Percentiles rank a stretch among this genome's conserved stretches.
These are phyloP conservation scores for Chlorops oryzae DNA, from an alignment of 1,140 invertebrate genomes.

Conservation along the genomic window DNA sequence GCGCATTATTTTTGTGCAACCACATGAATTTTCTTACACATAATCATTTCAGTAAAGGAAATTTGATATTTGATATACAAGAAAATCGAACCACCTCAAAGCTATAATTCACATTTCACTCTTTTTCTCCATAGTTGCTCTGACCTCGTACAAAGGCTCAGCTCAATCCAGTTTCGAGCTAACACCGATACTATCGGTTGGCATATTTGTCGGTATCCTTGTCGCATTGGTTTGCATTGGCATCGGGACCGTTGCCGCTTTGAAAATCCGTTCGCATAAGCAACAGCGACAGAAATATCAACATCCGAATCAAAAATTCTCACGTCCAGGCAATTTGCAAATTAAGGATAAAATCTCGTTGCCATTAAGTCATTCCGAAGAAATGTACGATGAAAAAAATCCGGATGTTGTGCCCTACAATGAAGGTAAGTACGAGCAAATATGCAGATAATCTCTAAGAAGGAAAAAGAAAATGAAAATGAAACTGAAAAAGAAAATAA, in stretches of 20 bases:
- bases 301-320: slow-evolving; percentile 47
- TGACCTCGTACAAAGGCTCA: slow-evolving; percentile 52
- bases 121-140: slow-evolving; percentile 26
- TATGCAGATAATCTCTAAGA: no score
- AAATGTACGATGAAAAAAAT: slow-evolving; percentile 74
- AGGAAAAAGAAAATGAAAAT: no score
- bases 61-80: no score
- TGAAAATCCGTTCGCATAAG: slow-evolving; percentile 58
- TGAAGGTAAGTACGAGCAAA: slow-evolving; percentile 66
- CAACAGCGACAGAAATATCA: slow-evolving; percentile 47
- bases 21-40: no score
- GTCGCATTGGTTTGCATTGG: slow-evolving; percentile 63
- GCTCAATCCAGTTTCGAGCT: slow-evolving; percentile 59
- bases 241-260: slow-evolving; percentile 62
- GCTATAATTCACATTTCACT: no score
- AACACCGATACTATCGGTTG: slow-evolving; percentile 62
- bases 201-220: slow-evolving; percentile 65
- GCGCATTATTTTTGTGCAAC: no score
- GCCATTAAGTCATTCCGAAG: slow-evolving; percentile 59
- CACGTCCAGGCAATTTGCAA: slow-evolving; percentile 57
- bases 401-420: slow-evolving; percentile 79
- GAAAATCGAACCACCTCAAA: no score
- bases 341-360: slow-evolving; percentile 63
- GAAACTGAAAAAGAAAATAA: no score
- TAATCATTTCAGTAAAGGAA: no score